Base-by-base conservation (phyloP, 2,888 invertebrate species). In the Zaprionus bogoriensis region DNA sequence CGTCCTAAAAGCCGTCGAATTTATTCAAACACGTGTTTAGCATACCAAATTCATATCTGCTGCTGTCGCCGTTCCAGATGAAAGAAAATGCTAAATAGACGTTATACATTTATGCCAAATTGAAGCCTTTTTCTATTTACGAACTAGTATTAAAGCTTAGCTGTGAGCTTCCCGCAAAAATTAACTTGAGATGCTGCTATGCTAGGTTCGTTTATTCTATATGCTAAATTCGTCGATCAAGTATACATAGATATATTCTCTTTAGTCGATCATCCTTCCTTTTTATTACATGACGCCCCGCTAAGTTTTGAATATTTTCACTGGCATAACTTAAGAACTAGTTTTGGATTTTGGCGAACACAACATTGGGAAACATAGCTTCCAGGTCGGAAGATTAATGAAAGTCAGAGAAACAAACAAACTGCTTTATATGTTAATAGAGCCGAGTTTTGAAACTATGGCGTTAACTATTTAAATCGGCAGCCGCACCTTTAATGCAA, bases 11-110 rank as follows among this genome's bases (percentile, higher is more conserved):
- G 76, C 61, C 61, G 69, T 55, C 63, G 54, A 79, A 61, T 60
- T 83, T 74, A 77, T 80, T 58, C 66, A 36, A 23, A 19, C 69
- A 61, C 81, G 64, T 80, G 77, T 22, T n/a, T 32, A 4, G 81
- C 46, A 74, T 80, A 39, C 45, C 17, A 45, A 77, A 54, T 54
- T 39, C 19, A 45, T 22, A 60, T 61, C 38, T 17, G 39, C 45
- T 30, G 48, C 36, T 42, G 4, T 42, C 54, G 45, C 27, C 51
- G 61, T 42, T 42, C 42, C 19, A 77, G 62, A 74, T 67, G 53
- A 63, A 53, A 64, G 55, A 54, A 67, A 57, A 63, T 44, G 54
- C 54, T 42, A 63, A 70, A 46, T 41, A 59, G 45, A 20, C 27
- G 17, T 30, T 36, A n/a, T 19, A 20, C 22, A 54, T 36, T 25